Base-by-base conservation (phyloP, 1,140 invertebrate genomes). In the Pseudomyrmex sp. region DNA sequence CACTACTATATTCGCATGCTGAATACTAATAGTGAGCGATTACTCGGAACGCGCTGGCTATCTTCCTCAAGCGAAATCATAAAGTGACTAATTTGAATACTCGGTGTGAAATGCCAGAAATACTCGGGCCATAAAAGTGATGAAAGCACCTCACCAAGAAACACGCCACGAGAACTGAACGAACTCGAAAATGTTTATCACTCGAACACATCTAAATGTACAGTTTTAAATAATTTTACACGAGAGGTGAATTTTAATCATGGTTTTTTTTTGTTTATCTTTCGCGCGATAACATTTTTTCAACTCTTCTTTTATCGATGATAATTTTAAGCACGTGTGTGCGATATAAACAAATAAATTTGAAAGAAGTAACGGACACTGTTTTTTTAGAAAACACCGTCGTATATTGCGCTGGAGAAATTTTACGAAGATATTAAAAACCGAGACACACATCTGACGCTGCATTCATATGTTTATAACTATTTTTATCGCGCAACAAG, bases 11-110 rank as follows among this genome's bases (percentile, higher is more conserved):
- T 58, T 58, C 59, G 61, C 66, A 61, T 18, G 56, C 56, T 70
- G 89, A 90, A 92, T 90, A 89, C 86, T 85, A 90, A 91, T 91
- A 72, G 52, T 56, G 62, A 35, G 13, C 80, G 79, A 88, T 85
- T 79, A 85, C 79, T 61, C 83, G 61, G 83, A 52, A 84, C 80
- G 73, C 82, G 66, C 70, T 61, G 83, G 52, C 63, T 65, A 85
- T 88, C 82, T 85, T 88, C 50, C 70, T 88, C 87, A 88, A 75
- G 86, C 72, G 76, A 85, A 77, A 88, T 87, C 86, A 87, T 88
- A 88, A 88, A 88, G n/a, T 63, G 69, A 80, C 86, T 88, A 88
- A 88, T 88, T 88, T 88, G 86, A 88, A 88, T 88, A 88, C 82
- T 68, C 58, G 66, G 73, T 15, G 44, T 59, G 54, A 58, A 59